phyloP scores from a whole-genome alignment of 2,797 vertebrate species.

The Cygnus olor region DNA sequence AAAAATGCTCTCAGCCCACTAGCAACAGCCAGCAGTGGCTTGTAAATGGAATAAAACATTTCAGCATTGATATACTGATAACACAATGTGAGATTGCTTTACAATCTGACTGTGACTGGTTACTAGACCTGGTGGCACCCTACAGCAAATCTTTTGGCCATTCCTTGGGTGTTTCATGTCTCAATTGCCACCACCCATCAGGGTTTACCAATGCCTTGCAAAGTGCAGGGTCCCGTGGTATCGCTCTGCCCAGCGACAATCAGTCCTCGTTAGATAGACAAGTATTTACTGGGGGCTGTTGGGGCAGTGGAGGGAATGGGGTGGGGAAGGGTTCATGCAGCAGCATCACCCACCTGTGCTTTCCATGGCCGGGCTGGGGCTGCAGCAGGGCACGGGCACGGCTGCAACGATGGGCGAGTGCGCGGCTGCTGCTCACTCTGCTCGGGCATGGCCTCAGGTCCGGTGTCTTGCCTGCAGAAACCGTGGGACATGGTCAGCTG shows the following conservation, averaged over 20 bases:
- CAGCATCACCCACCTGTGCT: conserved; percentile 53
- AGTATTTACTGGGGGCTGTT: too few relatives aligned
- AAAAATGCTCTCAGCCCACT: background rate
- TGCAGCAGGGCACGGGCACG: background rate
- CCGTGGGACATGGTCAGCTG: accelerated
- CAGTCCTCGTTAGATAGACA: background rate
- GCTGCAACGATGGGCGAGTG: accelerated
- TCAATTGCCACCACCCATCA: background rate
- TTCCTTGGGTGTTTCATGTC: background rate
- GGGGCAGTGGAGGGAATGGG: background rate
- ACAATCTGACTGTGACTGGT: background rate
- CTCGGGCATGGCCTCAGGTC: conserved; percentile 43
- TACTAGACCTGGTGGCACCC: background rate
- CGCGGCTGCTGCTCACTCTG: background rate
- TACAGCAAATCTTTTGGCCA: background rate
- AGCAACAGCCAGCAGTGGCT: background rate
- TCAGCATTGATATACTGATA: background rate
- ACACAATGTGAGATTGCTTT: background rate
- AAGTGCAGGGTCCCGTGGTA: background rate
- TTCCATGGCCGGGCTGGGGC: conserved; percentile 41
- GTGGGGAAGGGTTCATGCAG: background rate
- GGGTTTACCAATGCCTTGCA: too few relatives aligned
- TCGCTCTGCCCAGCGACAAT: background rate
- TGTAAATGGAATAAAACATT: background rate
- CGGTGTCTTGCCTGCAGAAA: background rate